phyloP scores from a whole-genome alignment of 92 coral and sea anemone genomes.

The Desmophyllum pertusum region DNA sequence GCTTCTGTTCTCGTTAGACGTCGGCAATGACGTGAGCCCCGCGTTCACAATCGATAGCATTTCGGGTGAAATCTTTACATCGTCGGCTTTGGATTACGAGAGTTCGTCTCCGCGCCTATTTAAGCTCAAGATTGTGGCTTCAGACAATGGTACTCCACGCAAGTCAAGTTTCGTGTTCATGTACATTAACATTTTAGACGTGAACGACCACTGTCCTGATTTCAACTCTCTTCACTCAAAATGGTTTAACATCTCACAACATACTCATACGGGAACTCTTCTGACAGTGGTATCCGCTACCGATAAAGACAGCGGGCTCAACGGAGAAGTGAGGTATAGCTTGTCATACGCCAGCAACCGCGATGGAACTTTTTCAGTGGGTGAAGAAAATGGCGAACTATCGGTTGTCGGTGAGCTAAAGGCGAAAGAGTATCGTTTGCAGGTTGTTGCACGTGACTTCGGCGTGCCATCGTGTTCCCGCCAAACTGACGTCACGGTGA shows the following conservation, averaged over 20 bases:
- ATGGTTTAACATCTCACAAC: constrained; percentile 35
- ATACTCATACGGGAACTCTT: constrained; percentile 33
- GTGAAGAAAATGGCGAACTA: constrained; percentile 42
- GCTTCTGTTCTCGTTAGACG: constrained; percentile 38
- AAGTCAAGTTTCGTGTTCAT: constrained; percentile 32
- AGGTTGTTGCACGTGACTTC: constrained; percentile 64
- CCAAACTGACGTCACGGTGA: constrained; percentile 36
- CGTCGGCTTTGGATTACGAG: constrained; percentile 56
- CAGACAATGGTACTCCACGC: constrained; percentile 67
- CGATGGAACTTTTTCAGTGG: constrained; percentile 41
- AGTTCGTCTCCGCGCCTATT: constrained; percentile 21
- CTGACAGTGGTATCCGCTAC: constrained; percentile 43
- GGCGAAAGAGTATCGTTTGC: constrained; percentile 37
- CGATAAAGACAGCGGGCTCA: constrained; percentile 67
- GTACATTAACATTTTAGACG: constrained; percentile 46
- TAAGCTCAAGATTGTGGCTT: constrained; percentile 53
- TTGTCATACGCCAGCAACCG: constrained; percentile 17
- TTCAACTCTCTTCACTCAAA: constrained; percentile 37
- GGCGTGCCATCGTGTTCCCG: constrained; percentile 65
- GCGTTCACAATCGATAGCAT: constrained; percentile 57
- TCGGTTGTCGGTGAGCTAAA: constrained; percentile 17
- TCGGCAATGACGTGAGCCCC: constrained; percentile 20
- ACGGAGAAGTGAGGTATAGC: constrained; percentile 60
- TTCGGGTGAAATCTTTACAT: constrained; percentile 59
- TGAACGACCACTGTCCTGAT: constrained; percentile 74